These are phyloP conservation scores for Anas bernieri DNA, from an alignment of 2,797 vertebrate species.

Conservation along the genomic window DNA sequence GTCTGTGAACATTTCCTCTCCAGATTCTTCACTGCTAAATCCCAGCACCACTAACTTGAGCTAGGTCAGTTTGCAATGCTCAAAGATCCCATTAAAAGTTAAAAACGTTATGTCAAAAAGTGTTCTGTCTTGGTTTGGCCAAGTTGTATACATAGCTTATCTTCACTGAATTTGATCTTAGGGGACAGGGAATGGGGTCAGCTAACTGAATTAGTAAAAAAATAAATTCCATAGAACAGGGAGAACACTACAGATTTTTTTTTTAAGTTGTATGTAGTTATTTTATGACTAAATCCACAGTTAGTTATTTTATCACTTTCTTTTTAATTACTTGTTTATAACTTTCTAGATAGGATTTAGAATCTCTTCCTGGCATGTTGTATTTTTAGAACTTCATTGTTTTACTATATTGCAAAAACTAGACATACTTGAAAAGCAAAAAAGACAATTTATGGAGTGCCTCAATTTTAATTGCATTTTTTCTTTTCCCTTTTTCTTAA, in stretches of 20 bases:
- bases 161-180: neutral
- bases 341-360: neutral
- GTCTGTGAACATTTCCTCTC: neutral
- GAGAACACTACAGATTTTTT: neutral
- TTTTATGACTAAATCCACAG: neutral
- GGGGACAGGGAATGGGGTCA: neutral
- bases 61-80: neutral
- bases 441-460: conserved; percentile 9
- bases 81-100: neutral
- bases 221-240: neutral
- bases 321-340: conserved; percentile 28
- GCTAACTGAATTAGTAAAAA: neutral
- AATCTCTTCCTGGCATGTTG: neutral
- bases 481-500: conserved; percentile 12
- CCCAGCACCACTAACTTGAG: neutral
- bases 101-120: neutral
- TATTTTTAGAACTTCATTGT: conserved; percentile 34
- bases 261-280: neutral
- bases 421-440: neutral
- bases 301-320: neutral
- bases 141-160: neutral
- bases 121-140: neutral
- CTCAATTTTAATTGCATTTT: conserved; percentile 33
- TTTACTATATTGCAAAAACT: neutral
- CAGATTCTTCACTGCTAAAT: neutral